Conservation (phyloP, 2,113 vertebrate genomes). For the Planiliza haematocheilus region DNA sequence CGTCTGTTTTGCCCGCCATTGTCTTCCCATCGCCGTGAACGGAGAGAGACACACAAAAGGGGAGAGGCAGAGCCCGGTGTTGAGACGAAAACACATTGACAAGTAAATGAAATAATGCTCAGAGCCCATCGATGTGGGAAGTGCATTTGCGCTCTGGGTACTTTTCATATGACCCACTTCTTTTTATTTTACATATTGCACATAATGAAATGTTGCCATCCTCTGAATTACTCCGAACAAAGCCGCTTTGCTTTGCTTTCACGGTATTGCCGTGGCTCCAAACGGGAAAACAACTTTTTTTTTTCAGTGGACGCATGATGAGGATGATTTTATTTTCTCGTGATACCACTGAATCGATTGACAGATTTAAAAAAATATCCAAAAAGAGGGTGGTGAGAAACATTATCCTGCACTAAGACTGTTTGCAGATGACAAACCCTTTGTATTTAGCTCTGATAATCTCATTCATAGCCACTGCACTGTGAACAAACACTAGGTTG, state of each 20-base stretch:
- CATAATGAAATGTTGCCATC: neutral
- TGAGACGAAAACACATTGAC: conserved; percentile 43
- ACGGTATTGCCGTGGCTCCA: no score
- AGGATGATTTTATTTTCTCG: no score
- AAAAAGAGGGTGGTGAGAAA: no score
- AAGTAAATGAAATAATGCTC: conserved; percentile 51
- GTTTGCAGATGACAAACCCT: neutral
- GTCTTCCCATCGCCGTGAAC: conserved; percentile 31
- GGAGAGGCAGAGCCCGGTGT: neutral
- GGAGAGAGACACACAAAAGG: neutral
- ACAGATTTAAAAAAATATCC: no score
- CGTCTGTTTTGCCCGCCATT: conserved; percentile 37
- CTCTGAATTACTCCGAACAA: neutral
- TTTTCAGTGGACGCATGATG: no score
- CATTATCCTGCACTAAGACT: neutral
- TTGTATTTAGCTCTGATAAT: no score
- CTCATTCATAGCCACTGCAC: no score
- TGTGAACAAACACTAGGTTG: no score
- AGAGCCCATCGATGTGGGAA: conserved; percentile 27
- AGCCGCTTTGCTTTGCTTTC: neutral
- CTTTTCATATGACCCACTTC: neutral
- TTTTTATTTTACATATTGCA: neutral
- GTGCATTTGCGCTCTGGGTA: conserved; percentile 13
- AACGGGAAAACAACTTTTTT: neutral
- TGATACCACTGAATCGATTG: no score